A percentile compares a stretch with the other conserved stretches of the same genome.
Conservation (phyloP, 1,140 invertebrate genomes). For the Heliconius hermathena region DNA sequence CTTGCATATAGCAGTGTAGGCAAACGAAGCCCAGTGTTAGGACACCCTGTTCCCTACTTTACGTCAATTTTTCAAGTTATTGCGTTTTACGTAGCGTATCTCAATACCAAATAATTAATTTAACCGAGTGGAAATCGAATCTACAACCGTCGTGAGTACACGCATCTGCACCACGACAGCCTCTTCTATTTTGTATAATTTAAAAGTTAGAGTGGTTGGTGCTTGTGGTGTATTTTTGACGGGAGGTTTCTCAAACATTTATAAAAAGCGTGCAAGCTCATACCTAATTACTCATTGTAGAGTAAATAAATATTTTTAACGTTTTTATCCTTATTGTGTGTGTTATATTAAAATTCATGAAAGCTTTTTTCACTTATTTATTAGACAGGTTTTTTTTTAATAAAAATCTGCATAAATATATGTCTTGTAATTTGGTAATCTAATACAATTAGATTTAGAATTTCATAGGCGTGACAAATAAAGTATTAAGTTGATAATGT, state of each 20-base stretch:
- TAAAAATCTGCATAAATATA: not conserved
- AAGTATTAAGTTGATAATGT: no score
- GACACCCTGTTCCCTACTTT: no score
- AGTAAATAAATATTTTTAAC: not conserved
- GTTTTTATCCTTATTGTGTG: not conserved
- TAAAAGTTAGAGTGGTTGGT: not conserved
- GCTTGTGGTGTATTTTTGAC: not conserved
- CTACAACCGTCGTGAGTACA: no score
- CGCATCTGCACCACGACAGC: no score
- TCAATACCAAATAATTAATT: no score
- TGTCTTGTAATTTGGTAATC: not conserved
- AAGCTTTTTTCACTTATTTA: not conserved
- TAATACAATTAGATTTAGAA: no score
- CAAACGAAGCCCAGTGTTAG: no score
- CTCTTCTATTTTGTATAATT: not conserved
- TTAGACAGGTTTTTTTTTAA: not conserved
- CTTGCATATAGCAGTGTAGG: no score
- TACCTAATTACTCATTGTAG: slow-evolving; percentile 4
- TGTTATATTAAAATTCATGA: not conserved
- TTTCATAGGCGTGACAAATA: no score
- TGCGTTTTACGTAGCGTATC: no score
- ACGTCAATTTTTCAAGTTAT: no score
- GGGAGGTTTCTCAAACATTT: not conserved
- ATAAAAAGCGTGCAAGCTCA: not conserved
- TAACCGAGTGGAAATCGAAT: no score